A percentile compares a stretch with the other conserved stretches of the same genome.
Conservation (phyloP, 1,140 invertebrate genomes). For the Bicyclus anynana region DNA sequence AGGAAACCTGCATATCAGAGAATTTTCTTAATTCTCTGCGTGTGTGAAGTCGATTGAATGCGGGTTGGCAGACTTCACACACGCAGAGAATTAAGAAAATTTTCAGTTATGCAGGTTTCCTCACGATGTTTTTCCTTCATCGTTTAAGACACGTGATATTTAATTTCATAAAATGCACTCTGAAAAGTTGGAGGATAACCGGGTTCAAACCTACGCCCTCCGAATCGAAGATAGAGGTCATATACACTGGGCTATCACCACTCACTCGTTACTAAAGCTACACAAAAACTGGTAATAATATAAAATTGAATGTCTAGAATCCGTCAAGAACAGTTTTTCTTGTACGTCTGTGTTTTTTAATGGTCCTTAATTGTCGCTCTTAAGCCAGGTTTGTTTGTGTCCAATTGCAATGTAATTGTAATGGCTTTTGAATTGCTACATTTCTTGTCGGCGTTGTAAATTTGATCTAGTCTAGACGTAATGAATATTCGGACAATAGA, state of each 20-base stretch:
- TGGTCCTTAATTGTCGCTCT: constrained; percentile 6
- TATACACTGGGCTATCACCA: background rate
- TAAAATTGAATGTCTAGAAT: constrained; percentile 2
- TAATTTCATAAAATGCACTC: no score
- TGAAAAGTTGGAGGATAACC: no score
- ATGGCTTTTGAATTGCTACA: constrained; percentile 6
- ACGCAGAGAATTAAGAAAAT: no score
- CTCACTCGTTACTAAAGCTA: background rate
- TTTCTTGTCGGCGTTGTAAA: constrained; percentile 7
- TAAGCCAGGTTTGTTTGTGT: constrained; percentile 3
- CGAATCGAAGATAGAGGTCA: no score
- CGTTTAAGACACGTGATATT: no score
- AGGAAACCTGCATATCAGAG: no score
- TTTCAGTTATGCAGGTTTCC: no score
- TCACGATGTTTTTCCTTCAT: no score
- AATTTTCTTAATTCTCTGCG: no score
- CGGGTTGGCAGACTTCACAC: no score
- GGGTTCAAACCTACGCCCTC: no score
- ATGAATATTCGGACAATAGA: background rate
- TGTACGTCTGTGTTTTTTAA: constrained; percentile 3
- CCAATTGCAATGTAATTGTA: constrained; percentile 8
- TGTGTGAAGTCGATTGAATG: no score
- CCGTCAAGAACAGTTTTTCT: background rate
- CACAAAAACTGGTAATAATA: background rate
- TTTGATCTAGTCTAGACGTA: constrained; percentile 5